Evolutionary conservation across 1,140 invertebrate genomes (phyloP).

Genomic region (Drosophila willistoni): DNA sequence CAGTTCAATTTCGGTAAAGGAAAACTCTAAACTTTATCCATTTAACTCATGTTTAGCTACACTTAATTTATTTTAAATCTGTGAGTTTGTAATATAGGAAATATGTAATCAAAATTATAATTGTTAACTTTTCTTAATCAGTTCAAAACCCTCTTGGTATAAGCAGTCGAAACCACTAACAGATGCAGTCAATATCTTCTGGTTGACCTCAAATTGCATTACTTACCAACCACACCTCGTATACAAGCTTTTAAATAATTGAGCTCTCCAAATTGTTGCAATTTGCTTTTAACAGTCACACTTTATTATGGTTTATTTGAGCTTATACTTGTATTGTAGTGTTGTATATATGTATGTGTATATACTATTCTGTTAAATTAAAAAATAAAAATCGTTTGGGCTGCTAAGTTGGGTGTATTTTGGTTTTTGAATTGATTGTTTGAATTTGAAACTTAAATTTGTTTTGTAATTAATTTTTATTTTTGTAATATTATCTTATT

Average conservation of each 20-base stretch:
- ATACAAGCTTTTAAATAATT: not conserved
- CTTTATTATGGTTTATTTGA: constrained; percentile 68
- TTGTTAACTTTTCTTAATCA: too few species aligned
- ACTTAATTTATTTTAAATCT: too few species aligned
- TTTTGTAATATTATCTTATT: constrained; percentile 1
- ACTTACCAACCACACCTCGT: not conserved
- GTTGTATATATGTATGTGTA: constrained; percentile 45
- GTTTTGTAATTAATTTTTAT: not conserved
- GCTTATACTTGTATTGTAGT: constrained; percentile 28
- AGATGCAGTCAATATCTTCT: too few species aligned
- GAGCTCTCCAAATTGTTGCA: not conserved
- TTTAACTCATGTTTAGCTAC: too few species aligned
- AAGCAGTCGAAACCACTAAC: too few species aligned
- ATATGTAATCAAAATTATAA: too few species aligned
- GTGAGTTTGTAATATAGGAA: too few species aligned
- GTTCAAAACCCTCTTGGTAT: too few species aligned
- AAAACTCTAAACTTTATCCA: too few species aligned
- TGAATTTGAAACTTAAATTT: constrained; percentile 2
- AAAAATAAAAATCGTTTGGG: constrained; percentile 46
- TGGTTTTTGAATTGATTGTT: constrained; percentile 28
- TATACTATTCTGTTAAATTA: constrained; percentile 39
- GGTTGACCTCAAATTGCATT: not conserved
- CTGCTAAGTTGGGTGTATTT: constrained; percentile 33
- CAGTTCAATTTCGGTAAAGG: too few species aligned
- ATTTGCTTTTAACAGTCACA: constrained; percentile 52